Evolutionary conservation across 2,888 invertebrate genomes (phyloP), one percentile per base, ranked within the genome.

Genomic region (Drosophila greeni): DNA sequence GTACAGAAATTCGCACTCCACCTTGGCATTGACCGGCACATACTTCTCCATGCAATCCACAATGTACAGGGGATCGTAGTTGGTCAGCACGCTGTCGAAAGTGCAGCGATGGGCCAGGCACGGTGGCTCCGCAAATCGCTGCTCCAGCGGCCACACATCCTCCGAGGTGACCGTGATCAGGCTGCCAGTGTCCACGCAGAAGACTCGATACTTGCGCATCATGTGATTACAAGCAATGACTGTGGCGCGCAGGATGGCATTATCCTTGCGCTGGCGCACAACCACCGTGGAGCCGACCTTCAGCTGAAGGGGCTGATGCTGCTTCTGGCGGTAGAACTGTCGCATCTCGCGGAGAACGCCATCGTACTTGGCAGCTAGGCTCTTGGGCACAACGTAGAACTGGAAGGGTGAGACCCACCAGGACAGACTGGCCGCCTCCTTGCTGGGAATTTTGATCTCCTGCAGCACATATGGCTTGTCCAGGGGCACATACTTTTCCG

Each of bases 151-250:
- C 91, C 93, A 95, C 24, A 95, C 91, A 75, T 93, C 92, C 65
- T 89, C 90, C 0, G 90, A 89, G 45, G 91, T 91, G 0, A 94
- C 92, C 0, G 91, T 89, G 39, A 92, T 92, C 58, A 91, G 91
- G 80, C 94, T 95, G 4, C 95, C 95, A 76, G 93, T 94, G 87
- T 95, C 95, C 1, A 95, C 91, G 82, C 93, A 95, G 26, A 92
- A 90, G 0, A 95, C 93, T 59, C 92, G 91, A 85, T 92, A 92
- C 74, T 92, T 91, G 1, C 91, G 90, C 40, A 90, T 87, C 69
- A 91, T 90, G 64, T 92, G 91, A 49, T 89, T 86, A 42, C 91
- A 90, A 4, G 92, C 90, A 1, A 92, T 85, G 0, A 95, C 89
- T 34, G 91, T 91, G 1, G 94, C 95, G 51, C 95, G 90, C 85